phyloP scores from a whole-genome alignment of 2,113 vertebrate species.

The Atlantisia rogersi region DNA sequence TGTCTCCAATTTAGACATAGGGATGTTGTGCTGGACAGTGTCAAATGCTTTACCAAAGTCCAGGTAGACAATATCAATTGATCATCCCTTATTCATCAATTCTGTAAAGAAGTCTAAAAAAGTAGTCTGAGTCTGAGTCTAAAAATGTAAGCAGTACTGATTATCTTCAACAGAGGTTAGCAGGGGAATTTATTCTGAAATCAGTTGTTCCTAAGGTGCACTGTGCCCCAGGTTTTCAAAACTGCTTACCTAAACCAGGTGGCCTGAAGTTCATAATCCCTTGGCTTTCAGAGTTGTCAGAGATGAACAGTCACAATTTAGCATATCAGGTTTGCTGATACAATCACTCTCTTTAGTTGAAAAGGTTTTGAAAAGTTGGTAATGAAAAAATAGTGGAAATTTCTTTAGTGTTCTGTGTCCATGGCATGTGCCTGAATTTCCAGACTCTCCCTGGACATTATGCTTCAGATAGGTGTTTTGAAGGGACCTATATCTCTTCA shows the following conservation, averaged over 20 bases:
- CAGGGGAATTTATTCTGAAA: not conserved
- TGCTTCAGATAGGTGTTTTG: not conserved
- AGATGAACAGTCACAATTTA: not conserved
- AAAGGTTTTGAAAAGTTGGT: not conserved
- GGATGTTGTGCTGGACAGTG: too few relatives aligned
- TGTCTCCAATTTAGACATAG: too few relatives aligned
- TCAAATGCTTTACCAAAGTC: too few relatives aligned
- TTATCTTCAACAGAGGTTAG: constrained; percentile 51
- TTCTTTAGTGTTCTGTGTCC: not conserved
- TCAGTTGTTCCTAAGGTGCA: not conserved
- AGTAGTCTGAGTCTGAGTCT: not conserved
- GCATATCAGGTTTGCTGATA: not conserved
- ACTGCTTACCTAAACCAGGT: not conserved
- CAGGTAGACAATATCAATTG: too few relatives aligned
- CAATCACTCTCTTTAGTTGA: not conserved
- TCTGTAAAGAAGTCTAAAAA: not conserved
- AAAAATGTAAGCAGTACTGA: not conserved
- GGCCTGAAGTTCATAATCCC: not conserved
- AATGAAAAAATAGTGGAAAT: not conserved
- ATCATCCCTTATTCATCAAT: too few relatives aligned
- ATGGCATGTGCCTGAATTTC: not conserved
- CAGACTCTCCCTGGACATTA: not conserved
- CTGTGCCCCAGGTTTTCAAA: not conserved
- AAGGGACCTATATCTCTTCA: not conserved
- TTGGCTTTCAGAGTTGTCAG: not conserved